Evolutionary conservation across 2,888 invertebrate genomes (phyloP), one percentile per base, ranked within the genome.

Genomic region (Branchinecta sandiegonensis): DNA sequence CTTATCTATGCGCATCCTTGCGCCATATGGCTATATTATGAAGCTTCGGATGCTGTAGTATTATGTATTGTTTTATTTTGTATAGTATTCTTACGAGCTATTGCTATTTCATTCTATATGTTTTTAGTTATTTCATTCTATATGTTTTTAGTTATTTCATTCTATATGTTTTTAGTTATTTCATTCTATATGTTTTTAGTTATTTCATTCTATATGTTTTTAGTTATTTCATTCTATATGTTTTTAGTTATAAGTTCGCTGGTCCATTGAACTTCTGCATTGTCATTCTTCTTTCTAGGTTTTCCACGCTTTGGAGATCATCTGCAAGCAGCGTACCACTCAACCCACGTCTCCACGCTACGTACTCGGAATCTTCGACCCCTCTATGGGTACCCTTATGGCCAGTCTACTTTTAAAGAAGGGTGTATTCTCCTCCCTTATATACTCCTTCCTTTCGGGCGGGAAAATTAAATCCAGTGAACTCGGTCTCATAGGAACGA

Each of bases 401-500:
- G 72, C 76, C 75, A 69, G 79, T 81, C 47, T 83, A 83, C 72
- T 83, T 84, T 68, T 85, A 88, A 72, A 87, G 87, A 73, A 89
- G 89, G 70, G 80, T 89, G 72, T 87, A 17, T 56, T 56, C 17
- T 56, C 56, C 56, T 14, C 17, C 8, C 17, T 56, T 14, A 37
- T 37, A 2, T 56, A 56, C 90, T 78, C 87, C 88, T 3, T 88
- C 84, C 70, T 84, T 87, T 10, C 79, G 87, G 66, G 84, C 87
- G 0, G 82, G 83, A 0, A 85, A 84, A 73, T 79, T 82, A 13
- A 82, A 83, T n/a, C 68, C 84, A 75, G 83, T 83, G 78, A 81
- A 85, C 76, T 85, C 80, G 68, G 86, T 87, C 48, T 84, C 85
- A 65, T 86, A 88, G 77, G 86, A 86, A 74, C 83, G 86, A 69